phyloP scores from a whole-genome alignment of 2,888 invertebrate species.

The Athalia circularis region DNA sequence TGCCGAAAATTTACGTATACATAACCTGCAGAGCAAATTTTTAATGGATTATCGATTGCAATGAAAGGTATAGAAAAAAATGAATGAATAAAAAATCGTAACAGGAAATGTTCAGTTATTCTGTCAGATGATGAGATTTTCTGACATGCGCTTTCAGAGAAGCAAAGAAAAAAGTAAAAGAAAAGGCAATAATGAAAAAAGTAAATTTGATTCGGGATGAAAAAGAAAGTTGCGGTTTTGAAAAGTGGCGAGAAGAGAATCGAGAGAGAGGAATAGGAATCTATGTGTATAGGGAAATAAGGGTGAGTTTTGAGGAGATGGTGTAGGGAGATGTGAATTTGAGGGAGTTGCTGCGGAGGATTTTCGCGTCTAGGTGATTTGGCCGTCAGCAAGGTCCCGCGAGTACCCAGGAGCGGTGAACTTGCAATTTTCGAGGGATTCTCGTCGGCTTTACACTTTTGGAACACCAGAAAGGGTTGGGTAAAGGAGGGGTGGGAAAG shows the following conservation, averaged over 20 bases:
- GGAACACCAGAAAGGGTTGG: conserved; percentile 41
- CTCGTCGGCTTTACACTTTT: conserved; percentile 72
- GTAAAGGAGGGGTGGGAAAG: conserved; percentile 18
- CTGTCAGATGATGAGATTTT: neutral
- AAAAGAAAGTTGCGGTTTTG: conserved; percentile 21
- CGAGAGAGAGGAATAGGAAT: neutral
- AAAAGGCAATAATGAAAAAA: neutral
- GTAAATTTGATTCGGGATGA: neutral
- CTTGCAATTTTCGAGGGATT: conserved; percentile 73
- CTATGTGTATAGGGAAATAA: no score
- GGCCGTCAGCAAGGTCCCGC: conserved; percentile 15
- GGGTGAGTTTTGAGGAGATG: no score
- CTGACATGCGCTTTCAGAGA: conserved; percentile 21
- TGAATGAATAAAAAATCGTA: no score
- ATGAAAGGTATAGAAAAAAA: no score
- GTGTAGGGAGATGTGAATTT: no score
- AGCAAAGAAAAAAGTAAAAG: neutral
- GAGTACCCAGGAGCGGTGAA: conserved; percentile 62
- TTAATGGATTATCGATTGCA: no score
- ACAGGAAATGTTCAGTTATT: no score
- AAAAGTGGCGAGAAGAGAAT: conserved; percentile 50
- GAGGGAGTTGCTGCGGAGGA: conserved; percentile 18
- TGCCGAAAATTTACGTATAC: no score
- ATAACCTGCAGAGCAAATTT: no score
- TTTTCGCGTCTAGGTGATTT: conserved; percentile 57